Evolutionary conservation across 2,797 vertebrate genomes (phyloP).

Genomic region (Erethizon dorsatum): DNA sequence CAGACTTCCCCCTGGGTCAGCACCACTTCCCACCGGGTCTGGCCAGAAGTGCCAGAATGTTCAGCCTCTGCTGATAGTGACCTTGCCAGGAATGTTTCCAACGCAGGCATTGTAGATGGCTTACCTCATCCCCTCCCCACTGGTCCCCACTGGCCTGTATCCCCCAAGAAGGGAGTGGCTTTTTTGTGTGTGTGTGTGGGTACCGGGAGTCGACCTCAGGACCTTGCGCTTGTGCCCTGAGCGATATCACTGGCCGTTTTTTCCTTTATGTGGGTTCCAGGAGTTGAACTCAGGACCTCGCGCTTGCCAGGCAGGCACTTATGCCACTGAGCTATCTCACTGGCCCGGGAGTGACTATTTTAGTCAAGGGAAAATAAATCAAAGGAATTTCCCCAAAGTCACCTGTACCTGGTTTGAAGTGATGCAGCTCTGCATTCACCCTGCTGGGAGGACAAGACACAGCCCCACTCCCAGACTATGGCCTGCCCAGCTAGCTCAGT

Average conservation of each 20-base stretch:
- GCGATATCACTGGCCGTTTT: too few species aligned
- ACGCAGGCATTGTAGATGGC: neutral
- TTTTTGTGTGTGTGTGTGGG: too few species aligned
- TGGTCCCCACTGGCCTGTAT: neutral
- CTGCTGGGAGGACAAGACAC: neutral
- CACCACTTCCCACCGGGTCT: neutral
- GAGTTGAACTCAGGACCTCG: too few species aligned
- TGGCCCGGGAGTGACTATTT: conserved; percentile 24
- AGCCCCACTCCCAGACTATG: accelerated
- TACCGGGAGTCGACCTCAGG: too few species aligned
- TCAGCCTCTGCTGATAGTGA: neutral
- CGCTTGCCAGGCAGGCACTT: too few species aligned
- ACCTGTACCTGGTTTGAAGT: neutral
- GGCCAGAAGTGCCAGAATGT: neutral
- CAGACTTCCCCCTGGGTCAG: neutral
- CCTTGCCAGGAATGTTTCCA: conserved; percentile 65
- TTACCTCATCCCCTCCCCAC: neutral
- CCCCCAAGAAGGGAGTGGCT: too few species aligned
- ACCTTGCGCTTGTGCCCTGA: too few species aligned
- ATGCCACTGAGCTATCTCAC: too few species aligned
- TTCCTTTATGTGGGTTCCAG: too few species aligned
- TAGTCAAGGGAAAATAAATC: neutral
- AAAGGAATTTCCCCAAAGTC: neutral
- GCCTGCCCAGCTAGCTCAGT: neutral
- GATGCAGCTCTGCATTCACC: neutral